A percentile compares a stretch with the other conserved stretches of the same genome.
Evolutionary conservation across 2,888 invertebrate species (phyloP).

Genomic region (Andricus curvator): DNA sequence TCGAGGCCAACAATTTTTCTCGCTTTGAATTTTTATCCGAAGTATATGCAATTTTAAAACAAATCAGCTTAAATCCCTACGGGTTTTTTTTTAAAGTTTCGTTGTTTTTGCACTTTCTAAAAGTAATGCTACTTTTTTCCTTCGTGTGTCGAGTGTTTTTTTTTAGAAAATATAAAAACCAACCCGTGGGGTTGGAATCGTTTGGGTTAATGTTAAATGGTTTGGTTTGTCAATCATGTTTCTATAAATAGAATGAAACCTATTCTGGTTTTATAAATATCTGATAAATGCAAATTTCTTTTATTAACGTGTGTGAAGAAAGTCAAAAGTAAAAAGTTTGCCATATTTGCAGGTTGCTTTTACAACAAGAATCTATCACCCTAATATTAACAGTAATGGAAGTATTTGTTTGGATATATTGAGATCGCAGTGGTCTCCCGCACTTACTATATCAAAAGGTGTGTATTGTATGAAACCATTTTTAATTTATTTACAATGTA

Average conservation of each 20-base stretch:
- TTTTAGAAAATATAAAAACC: too few species aligned
- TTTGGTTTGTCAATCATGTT: not conserved
- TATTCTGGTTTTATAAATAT: not conserved
- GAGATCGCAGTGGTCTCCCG: constrained; percentile 99
- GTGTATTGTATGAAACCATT: constrained; percentile 61
- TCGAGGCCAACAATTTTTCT: too few species aligned
- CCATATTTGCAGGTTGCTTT: constrained; percentile 88
- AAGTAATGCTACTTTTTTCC: too few species aligned
- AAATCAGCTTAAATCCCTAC: too few species aligned
- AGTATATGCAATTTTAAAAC: too few species aligned
- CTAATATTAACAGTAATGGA: constrained; percentile 99
- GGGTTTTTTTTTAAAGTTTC: too few species aligned
- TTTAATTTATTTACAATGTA: too few species aligned
- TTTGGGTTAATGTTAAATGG: not conserved
- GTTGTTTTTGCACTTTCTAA: too few species aligned
- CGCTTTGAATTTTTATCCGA: too few species aligned
- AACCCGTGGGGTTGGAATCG: too few species aligned
- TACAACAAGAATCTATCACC: constrained; percentile 99
- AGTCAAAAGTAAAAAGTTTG: constrained; percentile 37
- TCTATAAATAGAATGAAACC: not conserved
- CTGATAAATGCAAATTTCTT: not conserved
- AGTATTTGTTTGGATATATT: constrained; percentile 99
- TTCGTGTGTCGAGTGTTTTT: too few species aligned
- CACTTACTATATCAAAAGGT: constrained; percentile 99
- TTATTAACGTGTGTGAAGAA: not conserved